Conservation (phyloP, 2,888 invertebrate species). For the Caenorhabditis sp. region DNA sequence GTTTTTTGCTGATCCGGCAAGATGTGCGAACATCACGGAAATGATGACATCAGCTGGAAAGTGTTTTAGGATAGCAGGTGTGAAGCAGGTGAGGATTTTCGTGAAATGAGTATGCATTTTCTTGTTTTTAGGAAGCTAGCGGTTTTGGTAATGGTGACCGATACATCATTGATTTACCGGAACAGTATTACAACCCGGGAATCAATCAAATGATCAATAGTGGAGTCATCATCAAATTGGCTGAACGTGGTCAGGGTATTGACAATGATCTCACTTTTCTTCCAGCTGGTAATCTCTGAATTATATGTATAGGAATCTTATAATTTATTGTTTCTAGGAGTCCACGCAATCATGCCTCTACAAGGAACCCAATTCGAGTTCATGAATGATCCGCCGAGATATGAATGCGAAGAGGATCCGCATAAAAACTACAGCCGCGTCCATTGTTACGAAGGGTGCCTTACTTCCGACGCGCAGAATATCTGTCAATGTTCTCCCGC, state of each 20-base stretch:
- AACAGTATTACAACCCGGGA: conserved; percentile 75
- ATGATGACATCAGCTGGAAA: conserved; percentile 79
- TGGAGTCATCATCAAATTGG: conserved; percentile 80
- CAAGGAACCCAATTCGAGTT: conserved; percentile 81
- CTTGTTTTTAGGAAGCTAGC: conserved; percentile 64
- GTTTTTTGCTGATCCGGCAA: conserved; percentile 71
- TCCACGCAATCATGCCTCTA: conserved; percentile 81
- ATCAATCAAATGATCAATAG: conserved; percentile 79
- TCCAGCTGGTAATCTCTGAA: conserved; percentile 70
- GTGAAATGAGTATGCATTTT: not conserved
- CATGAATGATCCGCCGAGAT: conserved; percentile 80
- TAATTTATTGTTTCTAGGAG: conserved; percentile 63
- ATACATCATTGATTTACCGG: conserved; percentile 75
- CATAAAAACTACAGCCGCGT: conserved; percentile 76
- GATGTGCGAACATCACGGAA: conserved; percentile 73
- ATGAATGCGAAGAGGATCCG: conserved; percentile 73
- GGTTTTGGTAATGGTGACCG: conserved; percentile 78
- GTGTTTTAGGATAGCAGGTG: conserved; percentile 77
- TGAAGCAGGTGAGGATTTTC: conserved; percentile 66
- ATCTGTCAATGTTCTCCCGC: conserved; percentile 79
- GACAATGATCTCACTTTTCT: conserved; percentile 77
- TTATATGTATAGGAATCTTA: not conserved
- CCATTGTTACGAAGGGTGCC: conserved; percentile 79
- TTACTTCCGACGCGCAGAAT: conserved; percentile 72
- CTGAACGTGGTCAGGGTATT: conserved; percentile 74